Percentiles rank a stretch among this genome's conserved stretches.
phyloP scores from a whole-genome alignment of 2,888 invertebrate genomes.

The Melinaea marsaeus region DNA sequence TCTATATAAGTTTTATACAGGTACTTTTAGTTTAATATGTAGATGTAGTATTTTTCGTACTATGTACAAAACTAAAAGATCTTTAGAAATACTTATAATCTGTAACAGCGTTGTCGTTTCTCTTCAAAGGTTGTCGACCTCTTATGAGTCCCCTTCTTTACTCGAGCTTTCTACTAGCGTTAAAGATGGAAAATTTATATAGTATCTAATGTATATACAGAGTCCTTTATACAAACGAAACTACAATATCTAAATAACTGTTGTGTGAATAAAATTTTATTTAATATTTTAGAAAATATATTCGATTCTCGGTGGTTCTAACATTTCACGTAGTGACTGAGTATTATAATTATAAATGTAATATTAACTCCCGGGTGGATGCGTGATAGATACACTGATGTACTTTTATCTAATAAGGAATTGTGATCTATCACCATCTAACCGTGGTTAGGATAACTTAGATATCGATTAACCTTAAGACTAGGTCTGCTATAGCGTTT shows the following conservation, averaged over 20 bases:
- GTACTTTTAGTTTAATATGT: too few species aligned
- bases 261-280: slow-evolving; percentile 24
- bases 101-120: slow-evolving; percentile 31
- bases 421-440: slow-evolving; percentile 10
- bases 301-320: slow-evolving; percentile 13
- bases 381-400: background rate
- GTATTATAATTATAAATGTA: background rate
- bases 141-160: slow-evolving; percentile 67
- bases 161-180: slow-evolving; percentile 73
- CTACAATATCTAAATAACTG: slow-evolving; percentile 14
- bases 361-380: background rate
- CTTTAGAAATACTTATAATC: background rate
- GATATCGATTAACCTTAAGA: slow-evolving; percentile 19
- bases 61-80: too few species aligned
- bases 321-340: slow-evolving; percentile 37
- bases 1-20: too few species aligned
- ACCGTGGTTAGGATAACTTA: slow-evolving; percentile 21
- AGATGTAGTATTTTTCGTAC: too few species aligned
- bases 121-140: slow-evolving; percentile 67
- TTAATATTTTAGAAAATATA: slow-evolving; percentile 7
- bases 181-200: slow-evolving; percentile 44
- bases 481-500: slow-evolving; percentile 24
- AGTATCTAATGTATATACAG: slow-evolving; percentile 33
- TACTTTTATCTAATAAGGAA: background rate
- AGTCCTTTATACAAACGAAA: slow-evolving; percentile 37